Conservation (phyloP, 2,797 vertebrate species). For the Rhincodon typus region DNA sequence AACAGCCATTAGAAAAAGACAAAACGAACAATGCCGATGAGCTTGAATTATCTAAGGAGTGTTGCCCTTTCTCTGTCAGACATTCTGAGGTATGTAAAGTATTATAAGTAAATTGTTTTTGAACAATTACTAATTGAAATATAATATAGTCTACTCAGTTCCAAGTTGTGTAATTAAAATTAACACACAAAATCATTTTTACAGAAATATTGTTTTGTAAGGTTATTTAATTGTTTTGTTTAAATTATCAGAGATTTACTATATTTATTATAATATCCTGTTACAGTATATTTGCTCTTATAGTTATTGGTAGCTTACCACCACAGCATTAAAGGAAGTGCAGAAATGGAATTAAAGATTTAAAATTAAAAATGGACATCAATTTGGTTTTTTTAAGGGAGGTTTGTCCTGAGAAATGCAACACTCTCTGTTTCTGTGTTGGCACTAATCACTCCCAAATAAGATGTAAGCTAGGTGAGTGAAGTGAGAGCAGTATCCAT, state of each 20-base stretch:
- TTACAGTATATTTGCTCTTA: too few relatives aligned
- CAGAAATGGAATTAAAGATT: not conserved
- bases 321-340: too few relatives aligned
- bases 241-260: not conserved
- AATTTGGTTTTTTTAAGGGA: not conserved
- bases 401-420: not conserved
- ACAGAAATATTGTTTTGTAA: not conserved
- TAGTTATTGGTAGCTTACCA: not conserved
- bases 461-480: not conserved
- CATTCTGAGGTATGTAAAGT: slow-evolving; percentile 13
- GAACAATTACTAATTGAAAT: not conserved
- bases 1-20: not conserved
- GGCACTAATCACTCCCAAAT: not conserved
- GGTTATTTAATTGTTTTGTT: not conserved
- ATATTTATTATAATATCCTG: not conserved
- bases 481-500: not conserved
- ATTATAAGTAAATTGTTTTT: not conserved
- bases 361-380: not conserved
- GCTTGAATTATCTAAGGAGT: not conserved
- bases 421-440: not conserved
- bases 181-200: not conserved
- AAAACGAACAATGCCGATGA: not conserved
- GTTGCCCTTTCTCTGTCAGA: not conserved
- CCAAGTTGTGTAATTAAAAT: not conserved
- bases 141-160: not conserved